Evolutionary conservation across 1,140 invertebrate genomes (phyloP), one percentile per base, ranked within the genome.

Genomic region (Megathymus violae): DNA sequence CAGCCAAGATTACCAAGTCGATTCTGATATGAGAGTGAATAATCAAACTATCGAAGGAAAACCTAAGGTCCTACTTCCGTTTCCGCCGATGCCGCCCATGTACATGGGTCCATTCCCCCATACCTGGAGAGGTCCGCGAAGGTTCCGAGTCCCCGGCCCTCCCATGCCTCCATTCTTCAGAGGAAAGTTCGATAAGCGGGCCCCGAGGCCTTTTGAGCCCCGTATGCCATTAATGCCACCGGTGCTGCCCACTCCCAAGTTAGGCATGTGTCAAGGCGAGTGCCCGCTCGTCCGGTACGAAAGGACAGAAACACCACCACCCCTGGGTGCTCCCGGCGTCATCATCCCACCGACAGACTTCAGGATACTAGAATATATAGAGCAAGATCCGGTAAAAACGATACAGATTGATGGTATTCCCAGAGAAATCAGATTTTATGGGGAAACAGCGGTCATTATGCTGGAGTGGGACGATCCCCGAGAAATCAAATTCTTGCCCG

Each of bases 391-490:
- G 0, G 95, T 94, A 68, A 94, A 95, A 62, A 95, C 94, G n/a
- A 97, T 98, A 17, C 94, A 95, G 34, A 98, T 98, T 52, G 97
- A 98, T 81, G 94, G 95, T 1, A 88, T 95, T 19, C 93, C 95
- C 0, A 93, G 97, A 73, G 96, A 98, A 82, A 95, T 99, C 40
- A 93, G 97, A 40, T 96, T 97, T 71, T 97, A 98, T 69, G 96
- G 95, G 14, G 94, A 96, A 31, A 95, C 95, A 1, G 97, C 97
- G 0, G 93, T 98, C 13, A 95, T 97, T 3, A 95, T 98, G 72
- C 94, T 97, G 91, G 94, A 94, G 19, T 95, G 94, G 92, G 95
- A 97, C 69, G 96, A 97, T 83, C 96, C 97, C 0, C 92, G 96
- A 56, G 96, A 97, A 82, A 95, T 98, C 38, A 94, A 94, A 10